Evolutionary conservation across 92 coral and sea anemone genomes (phyloP).

Genomic region (Epizoanthus rinbou): DNA sequence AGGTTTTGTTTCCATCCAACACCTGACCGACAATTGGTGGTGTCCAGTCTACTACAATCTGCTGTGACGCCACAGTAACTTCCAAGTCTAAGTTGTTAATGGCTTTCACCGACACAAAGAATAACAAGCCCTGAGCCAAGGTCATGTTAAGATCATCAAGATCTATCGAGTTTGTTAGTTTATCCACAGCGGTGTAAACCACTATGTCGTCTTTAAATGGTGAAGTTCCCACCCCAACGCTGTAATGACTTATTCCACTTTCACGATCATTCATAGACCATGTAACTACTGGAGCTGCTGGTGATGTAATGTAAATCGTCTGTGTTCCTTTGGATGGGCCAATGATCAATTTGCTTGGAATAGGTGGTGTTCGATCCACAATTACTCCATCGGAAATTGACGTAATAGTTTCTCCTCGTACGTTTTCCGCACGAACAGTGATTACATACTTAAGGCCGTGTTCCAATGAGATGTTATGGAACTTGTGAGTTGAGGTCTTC

Average conservation of each 20-base stretch:
- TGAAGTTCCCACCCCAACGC: conserved; percentile 64
- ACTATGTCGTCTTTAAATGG: conserved; percentile 71
- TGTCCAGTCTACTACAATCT: conserved; percentile 85
- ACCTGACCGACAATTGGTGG: conserved; percentile 74
- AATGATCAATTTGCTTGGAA: conserved; percentile 57
- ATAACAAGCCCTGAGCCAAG: conserved; percentile 59
- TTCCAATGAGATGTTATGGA: conserved; percentile 71
- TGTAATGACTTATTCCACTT: conserved; percentile 70
- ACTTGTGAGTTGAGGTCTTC: conserved; percentile 70
- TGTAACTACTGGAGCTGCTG: conserved; percentile 74
- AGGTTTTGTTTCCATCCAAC: conserved; percentile 80
- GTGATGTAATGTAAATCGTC: conserved; percentile 64
- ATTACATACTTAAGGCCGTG: conserved; percentile 80
- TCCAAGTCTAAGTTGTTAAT: conserved; percentile 76
- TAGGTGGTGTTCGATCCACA: conserved; percentile 85
- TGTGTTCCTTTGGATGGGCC: conserved; percentile 73
- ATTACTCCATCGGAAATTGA: conserved; percentile 86
- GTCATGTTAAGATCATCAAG: conserved; percentile 75
- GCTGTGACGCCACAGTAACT: conserved; percentile 65
- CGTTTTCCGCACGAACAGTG: conserved; percentile 73
- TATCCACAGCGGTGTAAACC: conserved; percentile 41
- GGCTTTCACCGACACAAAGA: conserved; percentile 72
- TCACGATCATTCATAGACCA: conserved; percentile 80
- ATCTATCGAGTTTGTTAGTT: conserved; percentile 63
- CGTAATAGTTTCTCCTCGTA: conserved; percentile 65